phyloP scores from a whole-genome alignment of 2,113 vertebrate genomes.

The Ophiodon elongatus region DNA sequence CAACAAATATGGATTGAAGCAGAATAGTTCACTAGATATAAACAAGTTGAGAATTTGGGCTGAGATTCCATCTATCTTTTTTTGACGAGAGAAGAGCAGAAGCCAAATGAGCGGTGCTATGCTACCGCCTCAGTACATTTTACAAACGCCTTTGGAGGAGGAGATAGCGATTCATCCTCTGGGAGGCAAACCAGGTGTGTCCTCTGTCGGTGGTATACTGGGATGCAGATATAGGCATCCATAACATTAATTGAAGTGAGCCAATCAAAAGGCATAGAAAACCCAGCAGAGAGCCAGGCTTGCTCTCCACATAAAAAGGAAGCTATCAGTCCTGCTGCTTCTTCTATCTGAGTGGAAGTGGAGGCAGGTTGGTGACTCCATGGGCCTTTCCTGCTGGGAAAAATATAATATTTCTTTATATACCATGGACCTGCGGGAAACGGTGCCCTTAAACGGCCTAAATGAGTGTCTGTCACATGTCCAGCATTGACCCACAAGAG shows the following conservation, averaged over 20 bases:
- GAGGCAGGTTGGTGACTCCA: neutral
- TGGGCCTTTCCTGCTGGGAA: neutral
- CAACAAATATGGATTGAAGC: neutral
- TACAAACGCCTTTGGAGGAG: neutral
- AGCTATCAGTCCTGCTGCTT: neutral
- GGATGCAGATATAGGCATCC: neutral
- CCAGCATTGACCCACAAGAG: neutral
- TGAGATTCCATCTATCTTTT: neutral
- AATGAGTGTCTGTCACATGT: neutral
- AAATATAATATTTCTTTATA: neutral
- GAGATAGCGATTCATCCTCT: neutral
- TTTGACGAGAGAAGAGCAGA: neutral
- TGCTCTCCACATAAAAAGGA: neutral
- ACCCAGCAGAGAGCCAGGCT: conserved; percentile 9
- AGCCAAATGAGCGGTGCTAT: neutral
- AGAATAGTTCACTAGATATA: neutral
- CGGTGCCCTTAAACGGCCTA: neutral
- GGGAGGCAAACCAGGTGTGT: neutral
- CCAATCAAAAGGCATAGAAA: neutral
- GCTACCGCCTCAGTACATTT: neutral
- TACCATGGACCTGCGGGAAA: neutral
- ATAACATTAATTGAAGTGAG: neutral
- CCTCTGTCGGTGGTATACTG: neutral
- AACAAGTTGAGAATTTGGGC: neutral
- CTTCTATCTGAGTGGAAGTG: neutral